Percentiles rank a stretch among this genome's conserved stretches.
These are phyloP conservation scores for Microtus pennsylvanicus DNA, from an alignment of 2,113 vertebrate genomes.

Conservation along the genomic window DNA sequence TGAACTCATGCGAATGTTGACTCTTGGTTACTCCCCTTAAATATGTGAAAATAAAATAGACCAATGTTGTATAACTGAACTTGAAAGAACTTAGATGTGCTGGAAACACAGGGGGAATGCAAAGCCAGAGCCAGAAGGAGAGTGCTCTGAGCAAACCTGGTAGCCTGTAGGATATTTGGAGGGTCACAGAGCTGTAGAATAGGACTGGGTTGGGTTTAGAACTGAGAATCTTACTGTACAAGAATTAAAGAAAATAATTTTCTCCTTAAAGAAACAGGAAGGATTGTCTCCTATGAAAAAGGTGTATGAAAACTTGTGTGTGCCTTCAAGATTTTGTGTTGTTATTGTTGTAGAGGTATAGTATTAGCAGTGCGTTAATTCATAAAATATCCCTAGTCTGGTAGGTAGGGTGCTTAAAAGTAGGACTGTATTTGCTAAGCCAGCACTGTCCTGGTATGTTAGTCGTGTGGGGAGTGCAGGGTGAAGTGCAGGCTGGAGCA, in stretches of 20 bases:
- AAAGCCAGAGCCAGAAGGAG: neutral
- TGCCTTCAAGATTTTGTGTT: neutral
- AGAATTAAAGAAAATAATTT: neutral
- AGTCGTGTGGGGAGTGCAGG: too few species aligned
- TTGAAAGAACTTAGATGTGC: neutral
- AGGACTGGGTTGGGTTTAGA: neutral
- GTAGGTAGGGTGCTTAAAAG: neutral
- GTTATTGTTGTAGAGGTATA: neutral
- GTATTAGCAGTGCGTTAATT: neutral
- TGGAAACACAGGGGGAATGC: neutral
- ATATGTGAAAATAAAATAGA: slow-evolving; percentile 34
- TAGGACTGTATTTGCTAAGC: neutral
- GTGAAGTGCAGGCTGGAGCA: too few species aligned
- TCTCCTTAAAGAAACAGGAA: neutral
- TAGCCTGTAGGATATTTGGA: neutral
- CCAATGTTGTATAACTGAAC: neutral
- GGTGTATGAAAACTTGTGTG: neutral
- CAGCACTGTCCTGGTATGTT: neutral
- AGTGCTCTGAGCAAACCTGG: neutral
- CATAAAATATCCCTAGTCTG: neutral
- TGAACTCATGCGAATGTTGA: neutral
- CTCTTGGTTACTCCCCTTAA: neutral
- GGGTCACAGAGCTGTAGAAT: neutral
- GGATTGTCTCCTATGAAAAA: neutral
- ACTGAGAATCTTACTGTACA: neutral